Evolutionary conservation across 2,797 vertebrate genomes (phyloP).

Genomic region (Scolopax rusticola): DNA sequence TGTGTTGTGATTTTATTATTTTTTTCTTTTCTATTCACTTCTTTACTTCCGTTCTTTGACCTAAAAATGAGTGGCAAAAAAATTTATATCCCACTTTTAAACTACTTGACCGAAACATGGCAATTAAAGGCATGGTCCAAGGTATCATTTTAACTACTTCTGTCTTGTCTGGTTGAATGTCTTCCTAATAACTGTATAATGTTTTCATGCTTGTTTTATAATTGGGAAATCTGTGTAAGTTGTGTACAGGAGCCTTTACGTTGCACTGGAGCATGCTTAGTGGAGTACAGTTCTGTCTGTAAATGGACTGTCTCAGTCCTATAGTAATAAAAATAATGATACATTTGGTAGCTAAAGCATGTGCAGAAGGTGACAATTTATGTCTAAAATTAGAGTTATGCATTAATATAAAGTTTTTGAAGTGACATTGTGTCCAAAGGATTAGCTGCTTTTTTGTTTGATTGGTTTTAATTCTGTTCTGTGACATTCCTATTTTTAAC

Average conservation of each 20-base stretch:
- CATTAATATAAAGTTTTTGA: not conserved
- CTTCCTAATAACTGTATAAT: not conserved
- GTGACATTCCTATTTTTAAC: not conserved
- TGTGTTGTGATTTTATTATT: not conserved
- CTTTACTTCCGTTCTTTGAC: not conserved
- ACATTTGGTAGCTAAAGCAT: not conserved
- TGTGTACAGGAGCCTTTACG: not conserved
- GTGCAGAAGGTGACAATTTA: not conserved
- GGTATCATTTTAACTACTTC: not conserved
- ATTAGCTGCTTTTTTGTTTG: not conserved
- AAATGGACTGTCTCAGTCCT: not conserved
- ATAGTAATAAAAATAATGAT: not conserved
- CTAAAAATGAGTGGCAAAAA: not conserved
- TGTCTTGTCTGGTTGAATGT: not conserved
- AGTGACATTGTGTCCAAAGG: not conserved
- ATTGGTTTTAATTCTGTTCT: not conserved
- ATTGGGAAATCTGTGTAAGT: not conserved
- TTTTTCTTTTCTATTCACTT: not conserved
- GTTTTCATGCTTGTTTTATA: not conserved
- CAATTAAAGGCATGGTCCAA: not conserved
- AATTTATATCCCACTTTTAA: not conserved
- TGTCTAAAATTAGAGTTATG: not conserved
- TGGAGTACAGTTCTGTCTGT: not conserved
- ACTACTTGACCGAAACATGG: not conserved
- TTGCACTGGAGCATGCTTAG: not conserved